These are phyloP conservation scores for Pomatostomus ruficeps DNA, from an alignment of 2,113 vertebrate genomes.

Conservation along the genomic window DNA sequence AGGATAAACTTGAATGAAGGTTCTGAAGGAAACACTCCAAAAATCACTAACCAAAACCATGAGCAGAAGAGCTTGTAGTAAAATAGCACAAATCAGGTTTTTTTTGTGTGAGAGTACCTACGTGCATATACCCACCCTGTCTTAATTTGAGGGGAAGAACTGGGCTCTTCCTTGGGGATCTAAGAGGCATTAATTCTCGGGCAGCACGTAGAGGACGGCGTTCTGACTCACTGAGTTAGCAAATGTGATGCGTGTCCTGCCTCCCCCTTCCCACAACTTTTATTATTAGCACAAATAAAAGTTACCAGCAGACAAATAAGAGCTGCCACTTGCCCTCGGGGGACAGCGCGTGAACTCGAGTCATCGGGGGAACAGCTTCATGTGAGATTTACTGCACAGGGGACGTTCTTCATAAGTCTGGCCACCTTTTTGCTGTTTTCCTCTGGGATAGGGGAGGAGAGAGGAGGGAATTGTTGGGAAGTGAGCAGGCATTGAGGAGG, in stretches of 20 bases:
- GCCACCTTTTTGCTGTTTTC: background rate
- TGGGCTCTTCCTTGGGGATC: background rate
- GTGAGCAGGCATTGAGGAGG: background rate
- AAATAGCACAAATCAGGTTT: background rate
- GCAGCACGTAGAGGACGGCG: background rate
- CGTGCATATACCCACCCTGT: accelerated
- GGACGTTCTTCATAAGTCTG: background rate
- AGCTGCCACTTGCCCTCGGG: slow-evolving; percentile 31
- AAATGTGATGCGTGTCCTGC: background rate
- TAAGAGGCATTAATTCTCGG: background rate
- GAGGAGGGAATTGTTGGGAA: background rate
- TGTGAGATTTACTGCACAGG: background rate
- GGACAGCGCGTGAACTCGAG: background rate
- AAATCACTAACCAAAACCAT: background rate
- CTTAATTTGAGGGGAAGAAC: background rate
- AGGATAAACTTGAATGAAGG: background rate
- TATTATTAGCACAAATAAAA: slow-evolving; percentile 36
- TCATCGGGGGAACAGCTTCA: background rate
- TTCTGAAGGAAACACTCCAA: background rate
- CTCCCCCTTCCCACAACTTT: background rate
- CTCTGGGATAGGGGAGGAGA: background rate
- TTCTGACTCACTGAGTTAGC: background rate
- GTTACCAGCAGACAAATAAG: slow-evolving; percentile 30
- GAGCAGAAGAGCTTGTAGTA: background rate
- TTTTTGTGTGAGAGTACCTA: background rate